Evolutionary conservation across 2,888 invertebrate species (phyloP).

Genomic region (Xanthorhoe designata): DNA sequence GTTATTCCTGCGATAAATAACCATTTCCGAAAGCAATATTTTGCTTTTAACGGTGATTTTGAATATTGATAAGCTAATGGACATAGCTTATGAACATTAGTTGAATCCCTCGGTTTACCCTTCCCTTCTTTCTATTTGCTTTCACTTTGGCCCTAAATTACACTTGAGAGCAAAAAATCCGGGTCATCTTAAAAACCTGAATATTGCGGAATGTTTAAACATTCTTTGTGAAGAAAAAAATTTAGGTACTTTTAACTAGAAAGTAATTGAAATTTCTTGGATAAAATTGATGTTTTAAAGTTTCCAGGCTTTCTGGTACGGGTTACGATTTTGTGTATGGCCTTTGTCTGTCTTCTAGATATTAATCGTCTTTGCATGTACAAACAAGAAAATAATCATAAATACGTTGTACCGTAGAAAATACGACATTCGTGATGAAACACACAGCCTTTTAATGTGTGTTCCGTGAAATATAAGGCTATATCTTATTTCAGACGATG

Average conservation of each 20-base stretch:
- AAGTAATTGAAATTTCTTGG: too few species aligned
- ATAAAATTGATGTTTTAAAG: too few species aligned
- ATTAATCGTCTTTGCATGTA: too few species aligned
- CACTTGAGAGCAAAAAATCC: too few species aligned
- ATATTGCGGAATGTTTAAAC: too few species aligned
- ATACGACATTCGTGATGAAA: constrained; percentile 20
- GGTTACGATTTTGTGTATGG: too few species aligned
- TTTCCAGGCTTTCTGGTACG: too few species aligned
- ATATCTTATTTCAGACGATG: constrained; percentile 47
- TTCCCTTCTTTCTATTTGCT: constrained; percentile 4
- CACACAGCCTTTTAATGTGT: constrained; percentile 30
- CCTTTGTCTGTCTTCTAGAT: too few species aligned
- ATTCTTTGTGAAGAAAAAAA: too few species aligned
- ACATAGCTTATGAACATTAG: constrained; percentile 37
- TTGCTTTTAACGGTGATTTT: constrained; percentile 46
- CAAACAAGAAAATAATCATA: not conserved
- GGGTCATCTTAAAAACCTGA: too few species aligned
- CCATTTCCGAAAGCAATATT: constrained; percentile 46
- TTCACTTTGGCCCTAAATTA: not conserved
- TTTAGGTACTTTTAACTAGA: too few species aligned
- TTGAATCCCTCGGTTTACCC: constrained; percentile 10
- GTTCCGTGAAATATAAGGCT: constrained; percentile 40
- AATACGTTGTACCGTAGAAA: not conserved
- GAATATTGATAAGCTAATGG: constrained; percentile 48
- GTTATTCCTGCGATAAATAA: constrained; percentile 46